A percentile compares a stretch with the other conserved stretches of the same genome.
Evolutionary conservation across 2,888 invertebrate species (phyloP).

Genomic region (Diadegma fenestrale): DNA sequence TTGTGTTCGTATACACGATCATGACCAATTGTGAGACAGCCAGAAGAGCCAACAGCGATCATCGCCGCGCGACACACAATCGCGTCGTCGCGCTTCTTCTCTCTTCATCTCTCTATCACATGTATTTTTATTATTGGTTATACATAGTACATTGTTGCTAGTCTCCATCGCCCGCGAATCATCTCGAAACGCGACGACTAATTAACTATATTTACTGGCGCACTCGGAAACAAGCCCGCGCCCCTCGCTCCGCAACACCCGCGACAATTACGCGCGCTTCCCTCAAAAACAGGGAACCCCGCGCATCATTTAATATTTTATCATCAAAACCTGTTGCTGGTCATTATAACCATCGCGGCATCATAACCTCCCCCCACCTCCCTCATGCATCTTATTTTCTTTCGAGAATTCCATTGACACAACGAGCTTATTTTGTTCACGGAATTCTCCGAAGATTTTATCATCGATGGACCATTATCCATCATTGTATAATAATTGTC

Average conservation of each 20-base stretch:
- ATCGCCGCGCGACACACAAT: constrained; percentile 43
- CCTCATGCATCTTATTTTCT: not conserved
- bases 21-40: constrained; percentile 58
- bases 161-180: constrained; percentile 10
- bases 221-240: not conserved
- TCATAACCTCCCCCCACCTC: not conserved
- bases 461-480: not conserved
- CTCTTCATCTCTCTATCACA: constrained; percentile 6
- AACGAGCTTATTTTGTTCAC: not conserved
- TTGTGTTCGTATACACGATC: constrained; percentile 16
- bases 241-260: not conserved
- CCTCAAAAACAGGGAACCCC: not conserved
- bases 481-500: not conserved
- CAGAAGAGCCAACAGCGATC: constrained; percentile 19
- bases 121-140: constrained; percentile 20
- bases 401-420: not conserved
- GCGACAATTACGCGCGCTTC: not conserved
- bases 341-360: not conserved
- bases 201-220: constrained; percentile 1
- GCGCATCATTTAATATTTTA: not conserved
- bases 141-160: constrained; percentile 31
- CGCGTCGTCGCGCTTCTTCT: constrained; percentile 9
- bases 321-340: not conserved
- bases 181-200: not conserved
- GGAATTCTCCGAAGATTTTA: not conserved